Conservation (phyloP, 2,113 vertebrate genomes). For the Dicaeum eximium region DNA sequence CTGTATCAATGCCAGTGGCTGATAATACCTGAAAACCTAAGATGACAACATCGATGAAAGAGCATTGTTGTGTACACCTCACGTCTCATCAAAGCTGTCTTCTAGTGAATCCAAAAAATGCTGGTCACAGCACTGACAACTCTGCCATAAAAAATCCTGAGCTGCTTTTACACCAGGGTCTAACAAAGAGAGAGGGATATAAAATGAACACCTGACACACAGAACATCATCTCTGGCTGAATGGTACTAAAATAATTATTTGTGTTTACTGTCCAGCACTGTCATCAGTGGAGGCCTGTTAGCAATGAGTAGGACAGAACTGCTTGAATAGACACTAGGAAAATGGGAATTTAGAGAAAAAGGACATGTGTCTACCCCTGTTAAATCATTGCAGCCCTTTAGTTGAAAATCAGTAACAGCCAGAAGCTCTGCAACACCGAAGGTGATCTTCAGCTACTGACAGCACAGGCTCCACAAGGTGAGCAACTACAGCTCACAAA, state of each 20-base stretch:
- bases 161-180: not conserved
- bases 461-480: not conserved
- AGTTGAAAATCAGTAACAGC: not conserved
- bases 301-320: not conserved
- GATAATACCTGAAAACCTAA: not conserved
- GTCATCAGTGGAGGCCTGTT: not conserved
- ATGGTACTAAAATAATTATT: not conserved
- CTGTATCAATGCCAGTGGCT: not conserved
- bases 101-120: not conserved
- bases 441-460: not conserved
- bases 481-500: not conserved
- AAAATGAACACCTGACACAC: not conserved
- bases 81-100: not conserved
- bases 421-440: rapidly evolving
- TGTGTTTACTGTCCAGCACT: not conserved
- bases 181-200: not conserved
- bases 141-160: not conserved
- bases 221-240: not conserved
- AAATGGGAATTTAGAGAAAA: not conserved
- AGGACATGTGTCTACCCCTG: rapidly evolving
- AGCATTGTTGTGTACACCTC: not conserved
- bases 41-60: not conserved
- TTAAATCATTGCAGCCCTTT: not conserved
- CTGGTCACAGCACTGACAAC: not conserved
- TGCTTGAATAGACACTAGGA: not conserved